These are phyloP conservation scores for Scolopax mira DNA, from an alignment of 2,113 vertebrate species.

Conservation along the genomic window DNA sequence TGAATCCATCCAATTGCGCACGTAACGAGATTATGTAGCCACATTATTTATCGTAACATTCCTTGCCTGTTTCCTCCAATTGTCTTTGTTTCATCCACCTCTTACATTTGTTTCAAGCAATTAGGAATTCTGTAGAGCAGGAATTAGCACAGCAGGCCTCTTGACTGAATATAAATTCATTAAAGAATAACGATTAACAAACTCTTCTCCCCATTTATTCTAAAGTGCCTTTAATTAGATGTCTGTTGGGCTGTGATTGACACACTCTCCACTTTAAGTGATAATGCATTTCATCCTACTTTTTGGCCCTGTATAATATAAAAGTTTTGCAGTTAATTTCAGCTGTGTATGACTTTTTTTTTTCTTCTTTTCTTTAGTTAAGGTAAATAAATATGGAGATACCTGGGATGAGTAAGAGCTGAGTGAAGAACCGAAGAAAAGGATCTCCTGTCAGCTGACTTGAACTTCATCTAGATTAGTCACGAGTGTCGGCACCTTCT, in stretches of 20 bases:
- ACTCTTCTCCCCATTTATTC: not conserved
- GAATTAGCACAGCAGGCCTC: not conserved
- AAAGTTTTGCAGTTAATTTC: not conserved
- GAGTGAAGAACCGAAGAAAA: slow-evolving; percentile 48
- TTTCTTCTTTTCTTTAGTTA: slow-evolving; percentile 66
- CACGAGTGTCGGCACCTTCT: slow-evolving; percentile 1
- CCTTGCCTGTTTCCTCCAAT: slow-evolving; percentile 47
- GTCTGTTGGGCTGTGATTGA: not conserved
- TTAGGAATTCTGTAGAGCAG: not conserved
- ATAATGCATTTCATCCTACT: not conserved
- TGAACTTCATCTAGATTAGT: slow-evolving; percentile 52
- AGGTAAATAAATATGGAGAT: slow-evolving; percentile 87
- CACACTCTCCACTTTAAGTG: not conserved
- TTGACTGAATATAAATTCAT: not conserved
- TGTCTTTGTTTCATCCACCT: slow-evolving; percentile 6
- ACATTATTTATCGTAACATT: slow-evolving; percentile 23
- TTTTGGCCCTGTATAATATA: not conserved
- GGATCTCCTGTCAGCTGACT: not conserved
- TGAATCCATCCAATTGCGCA: not conserved
- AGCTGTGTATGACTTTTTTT: not conserved
- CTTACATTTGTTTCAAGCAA: slow-evolving; percentile 18
- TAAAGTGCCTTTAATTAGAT: not conserved
- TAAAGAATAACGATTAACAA: not conserved
- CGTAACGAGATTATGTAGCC: slow-evolving; percentile 15
- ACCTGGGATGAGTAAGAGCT: slow-evolving; percentile 82